Evolutionary conservation across 1,140 invertebrate species (phyloP).

Genomic region (Saccostrea echinata): DNA sequence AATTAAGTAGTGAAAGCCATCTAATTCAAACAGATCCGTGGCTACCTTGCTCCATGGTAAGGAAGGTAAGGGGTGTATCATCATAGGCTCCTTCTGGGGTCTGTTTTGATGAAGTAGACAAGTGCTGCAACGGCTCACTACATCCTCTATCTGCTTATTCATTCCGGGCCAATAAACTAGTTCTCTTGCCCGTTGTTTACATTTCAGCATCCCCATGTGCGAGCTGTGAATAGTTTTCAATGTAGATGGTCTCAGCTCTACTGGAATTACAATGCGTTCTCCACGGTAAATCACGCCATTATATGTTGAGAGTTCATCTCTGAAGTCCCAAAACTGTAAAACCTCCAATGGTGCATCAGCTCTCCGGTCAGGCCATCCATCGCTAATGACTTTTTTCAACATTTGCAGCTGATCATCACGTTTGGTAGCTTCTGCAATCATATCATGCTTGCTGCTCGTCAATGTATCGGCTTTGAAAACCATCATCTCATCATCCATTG

Average conservation of each 20-base stretch:
- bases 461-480: slow-evolving; percentile 39
- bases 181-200: slow-evolving; percentile 74
- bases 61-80: slow-evolving; percentile 42
- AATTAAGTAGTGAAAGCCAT: slow-evolving; percentile 54
- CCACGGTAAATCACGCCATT: slow-evolving; percentile 73
- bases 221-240: slow-evolving; percentile 77
- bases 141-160: slow-evolving; percentile 78
- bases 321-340: slow-evolving; percentile 70
- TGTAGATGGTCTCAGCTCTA: slow-evolving; percentile 69
- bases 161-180: slow-evolving; percentile 80
- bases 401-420: slow-evolving; percentile 37
- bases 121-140: slow-evolving; percentile 76
- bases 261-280: slow-evolving; percentile 74
- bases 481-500: slow-evolving; percentile 43
- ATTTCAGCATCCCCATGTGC: slow-evolving; percentile 79
- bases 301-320: slow-evolving; percentile 71
- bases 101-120: slow-evolving; percentile 71
- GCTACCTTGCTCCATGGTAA: slow-evolving; percentile 56
- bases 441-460: slow-evolving; percentile 6
- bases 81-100: slow-evolving; percentile 59
- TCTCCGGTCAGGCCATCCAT: slow-evolving; percentile 48
- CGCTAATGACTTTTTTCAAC: slow-evolving; percentile 37
- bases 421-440: slow-evolving; percentile 28
- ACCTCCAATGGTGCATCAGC: slow-evolving; percentile 20
- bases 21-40: slow-evolving; percentile 56